A percentile compares a stretch with the other conserved stretches of the same genome.
Conservation (phyloP, 2,113 vertebrate genomes). For the Scophthalmus maximus region DNA sequence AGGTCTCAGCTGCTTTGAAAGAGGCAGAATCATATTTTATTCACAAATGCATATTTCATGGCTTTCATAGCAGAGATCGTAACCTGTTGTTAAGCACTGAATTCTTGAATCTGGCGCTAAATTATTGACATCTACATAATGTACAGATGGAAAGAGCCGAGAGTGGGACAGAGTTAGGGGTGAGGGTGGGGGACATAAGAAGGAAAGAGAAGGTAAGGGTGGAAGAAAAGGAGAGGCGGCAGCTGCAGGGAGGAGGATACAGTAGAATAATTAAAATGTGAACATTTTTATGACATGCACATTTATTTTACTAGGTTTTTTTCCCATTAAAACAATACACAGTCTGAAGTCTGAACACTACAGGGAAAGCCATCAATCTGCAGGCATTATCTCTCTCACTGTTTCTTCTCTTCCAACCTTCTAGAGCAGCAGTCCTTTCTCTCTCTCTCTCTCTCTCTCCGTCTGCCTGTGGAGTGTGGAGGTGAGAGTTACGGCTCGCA, state of each 20-base stretch:
- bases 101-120: constrained; percentile 64
- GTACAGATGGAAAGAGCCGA: constrained; percentile 41
- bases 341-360: constrained; percentile 32
- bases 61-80: constrained; percentile 74
- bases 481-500: constrained; percentile 66
- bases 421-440: constrained; percentile 14
- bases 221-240: neutral
- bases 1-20: constrained; percentile 75
- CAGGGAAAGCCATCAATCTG: constrained; percentile 52
- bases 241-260: neutral
- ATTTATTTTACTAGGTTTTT: too few relatives aligned
- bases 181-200: neutral
- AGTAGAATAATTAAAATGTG: neutral
- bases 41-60: constrained; percentile 77
- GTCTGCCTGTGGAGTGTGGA: constrained; percentile 50
- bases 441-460: constrained; percentile 31
- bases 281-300: constrained; percentile 9
- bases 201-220: neutral
- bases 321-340: constrained; percentile 26
- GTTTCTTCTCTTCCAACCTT: constrained; percentile 41
- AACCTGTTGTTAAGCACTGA: constrained; percentile 78
- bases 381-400: constrained; percentile 42
- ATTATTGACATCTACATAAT: constrained; percentile 80
- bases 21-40: constrained; percentile 77
- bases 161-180: neutral